Evolutionary conservation across 2,113 vertebrate genomes (phyloP).

Genomic region (Poeciliopsis turrubarensis): DNA sequence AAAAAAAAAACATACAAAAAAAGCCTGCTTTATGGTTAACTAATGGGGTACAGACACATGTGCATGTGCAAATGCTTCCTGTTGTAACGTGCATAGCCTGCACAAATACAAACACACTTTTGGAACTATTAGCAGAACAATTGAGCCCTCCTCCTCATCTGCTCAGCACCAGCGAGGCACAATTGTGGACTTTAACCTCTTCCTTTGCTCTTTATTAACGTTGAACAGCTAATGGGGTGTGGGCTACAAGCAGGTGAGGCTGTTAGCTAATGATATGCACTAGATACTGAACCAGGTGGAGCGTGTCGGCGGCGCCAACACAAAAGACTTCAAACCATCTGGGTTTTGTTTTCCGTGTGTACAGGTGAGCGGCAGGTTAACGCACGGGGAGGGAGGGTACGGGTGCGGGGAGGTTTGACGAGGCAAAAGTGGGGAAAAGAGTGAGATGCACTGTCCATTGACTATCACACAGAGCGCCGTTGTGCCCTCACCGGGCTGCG

Average conservation of each 20-base stretch:
- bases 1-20: neutral
- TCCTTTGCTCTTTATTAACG: constrained; percentile 65
- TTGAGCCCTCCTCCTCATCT: constrained; percentile 53
- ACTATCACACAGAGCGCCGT: constrained; percentile 76
- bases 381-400: constrained; percentile 30
- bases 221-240: constrained; percentile 59
- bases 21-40: constrained; percentile 33
- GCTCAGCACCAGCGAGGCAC: constrained; percentile 29
- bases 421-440: constrained; percentile 54
- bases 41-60: constrained; percentile 58
- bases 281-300: constrained; percentile 9
- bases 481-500: constrained; percentile 72
- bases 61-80: constrained; percentile 32
- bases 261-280: constrained; percentile 43
- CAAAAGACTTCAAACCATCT: constrained; percentile 27
- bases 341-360: constrained; percentile 15
- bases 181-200: constrained; percentile 75
- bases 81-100: constrained; percentile 29
- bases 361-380: constrained; percentile 74
- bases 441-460: constrained; percentile 74
- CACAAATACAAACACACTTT: constrained; percentile 41
- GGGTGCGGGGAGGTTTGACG: constrained; percentile 45
- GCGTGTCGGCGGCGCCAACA: neutral
- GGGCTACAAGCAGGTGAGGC: constrained; percentile 62
- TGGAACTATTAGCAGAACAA: constrained; percentile 63